Base-by-base conservation (phyloP, 2,797 vertebrate genomes). In the Novumbra hubbsi region DNA sequence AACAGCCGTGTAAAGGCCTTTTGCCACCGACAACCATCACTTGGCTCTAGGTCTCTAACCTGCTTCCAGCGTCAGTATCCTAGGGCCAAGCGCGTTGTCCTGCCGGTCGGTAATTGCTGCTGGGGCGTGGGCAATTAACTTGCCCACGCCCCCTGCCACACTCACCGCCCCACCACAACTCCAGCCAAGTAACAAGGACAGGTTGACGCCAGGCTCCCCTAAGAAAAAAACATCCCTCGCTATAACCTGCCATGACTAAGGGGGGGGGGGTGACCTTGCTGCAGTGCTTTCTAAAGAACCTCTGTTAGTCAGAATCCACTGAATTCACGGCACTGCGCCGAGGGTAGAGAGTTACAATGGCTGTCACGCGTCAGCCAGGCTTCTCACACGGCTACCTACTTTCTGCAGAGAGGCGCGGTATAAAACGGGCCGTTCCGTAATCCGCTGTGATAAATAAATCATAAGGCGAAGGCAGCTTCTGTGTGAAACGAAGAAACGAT, bases 61-160 rank as follows among this genome's bases (percentile, higher is more conserved):
- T 30, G 75, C 69, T 71, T 66, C 4, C 78, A 55, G 62, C 30
- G 55, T 76, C 79, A 75, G 21, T 67, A 24, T 24, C 75, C 52
- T 69, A 74, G 0, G 28, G 48, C 48, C 63, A n/a, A 41, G 12
- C 21, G 24, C 32, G 4, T 38, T 32, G 32, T 76, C 65, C 67
- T 68, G 65, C n/a, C 48, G 50, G 63, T 11, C 67, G 24, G 68
- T 77, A 76, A 74, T 77, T n/a, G 48, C 62, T 74, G 67, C 48
- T n/a, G n/a, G n/a, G n/a, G n/a, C n/a, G n/a, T n/a, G n/a, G n/a
- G 76, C 76, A 73, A 57, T 83, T 78, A 80, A 28, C 63, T 17
- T 80, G 78, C 75, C 79, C 75, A 73, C 38, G 65, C 52, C 68
- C 21, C 5, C 62, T 48, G 48, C 21, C 5, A 8, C 34, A 21